These are phyloP conservation scores for Dinoponera quadriceps DNA, from an alignment of 1,140 invertebrate genomes.

Conservation along the genomic window DNA sequence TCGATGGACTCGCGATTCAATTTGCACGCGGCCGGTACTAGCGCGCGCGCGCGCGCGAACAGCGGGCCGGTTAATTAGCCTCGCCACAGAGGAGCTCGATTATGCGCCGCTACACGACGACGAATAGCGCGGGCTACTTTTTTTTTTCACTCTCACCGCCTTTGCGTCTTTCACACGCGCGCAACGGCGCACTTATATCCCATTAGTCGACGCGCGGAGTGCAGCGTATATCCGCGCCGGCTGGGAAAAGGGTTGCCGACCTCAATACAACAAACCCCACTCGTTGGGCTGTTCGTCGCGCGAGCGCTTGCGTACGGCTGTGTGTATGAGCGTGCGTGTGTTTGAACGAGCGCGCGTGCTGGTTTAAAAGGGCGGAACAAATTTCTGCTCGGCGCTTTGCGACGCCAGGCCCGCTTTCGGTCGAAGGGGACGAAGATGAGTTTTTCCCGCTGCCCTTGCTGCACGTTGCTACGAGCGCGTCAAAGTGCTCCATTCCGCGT, in stretches of 20 bases:
- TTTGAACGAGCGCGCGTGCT: slow-evolving; percentile 43
- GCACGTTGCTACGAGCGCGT: not conserved
- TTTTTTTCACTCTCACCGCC: not conserved
- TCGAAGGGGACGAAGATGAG: slow-evolving; percentile 61
- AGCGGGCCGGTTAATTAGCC: slow-evolving; percentile 65
- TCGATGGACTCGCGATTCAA: slow-evolving; percentile 61
- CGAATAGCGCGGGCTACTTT: slow-evolving; percentile 61
- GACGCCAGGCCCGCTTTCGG: slow-evolving; percentile 56
- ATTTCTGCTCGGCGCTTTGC: slow-evolving; percentile 64
- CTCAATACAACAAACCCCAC: slow-evolving; percentile 64
- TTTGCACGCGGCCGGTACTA: slow-evolving; percentile 59
- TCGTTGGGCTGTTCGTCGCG: slow-evolving; percentile 51
- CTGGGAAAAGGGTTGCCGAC: slow-evolving; percentile 69
- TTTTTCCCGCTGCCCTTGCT: slow-evolving; percentile 58
- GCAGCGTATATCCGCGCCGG: slow-evolving; percentile 55
- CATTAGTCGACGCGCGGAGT: slow-evolving; percentile 70
- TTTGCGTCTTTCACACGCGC: slow-evolving; percentile 18
- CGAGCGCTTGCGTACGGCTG: not conserved
- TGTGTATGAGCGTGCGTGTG: slow-evolving; percentile 31
- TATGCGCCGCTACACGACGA: slow-evolving; percentile 63
- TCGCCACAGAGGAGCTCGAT: slow-evolving; percentile 66
- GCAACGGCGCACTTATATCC: slow-evolving; percentile 52
- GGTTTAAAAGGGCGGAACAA: slow-evolving; percentile 66
- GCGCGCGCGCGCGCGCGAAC: not conserved
- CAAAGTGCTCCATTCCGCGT: slow-evolving; percentile 31